These are phyloP conservation scores for Phrynocephalus versicolor DNA, from an alignment of 2,113 vertebrate species.

Conservation along the genomic window DNA sequence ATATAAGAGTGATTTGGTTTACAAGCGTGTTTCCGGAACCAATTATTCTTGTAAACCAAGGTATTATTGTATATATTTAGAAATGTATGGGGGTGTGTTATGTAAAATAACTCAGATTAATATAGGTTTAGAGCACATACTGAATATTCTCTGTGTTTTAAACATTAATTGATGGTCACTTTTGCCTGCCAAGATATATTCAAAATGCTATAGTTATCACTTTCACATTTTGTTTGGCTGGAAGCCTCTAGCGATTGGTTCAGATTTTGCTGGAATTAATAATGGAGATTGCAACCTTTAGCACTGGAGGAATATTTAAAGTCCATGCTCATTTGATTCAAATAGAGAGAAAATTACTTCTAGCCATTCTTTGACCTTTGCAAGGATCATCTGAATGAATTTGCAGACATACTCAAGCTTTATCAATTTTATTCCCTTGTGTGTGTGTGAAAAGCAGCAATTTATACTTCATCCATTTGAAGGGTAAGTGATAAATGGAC, in stretches of 20 bases:
- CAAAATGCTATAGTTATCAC: slow-evolving; percentile 19
- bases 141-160: neutral
- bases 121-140: slow-evolving; percentile 23
- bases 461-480: slow-evolving; percentile 34
- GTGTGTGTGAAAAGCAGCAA: neutral
- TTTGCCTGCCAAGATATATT: slow-evolving; percentile 9
- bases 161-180: slow-evolving; percentile 7
- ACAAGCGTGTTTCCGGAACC: no score
- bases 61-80: no score
- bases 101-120: slow-evolving; percentile 27
- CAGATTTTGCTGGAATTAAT: slow-evolving; percentile 42
- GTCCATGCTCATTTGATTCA: slow-evolving; percentile 49
- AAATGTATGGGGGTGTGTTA: no score
- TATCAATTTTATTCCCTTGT: neutral
- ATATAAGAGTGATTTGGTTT: no score
- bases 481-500: slow-evolving; percentile 25
- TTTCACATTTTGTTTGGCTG: slow-evolving; percentile 45
- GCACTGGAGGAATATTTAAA: slow-evolving; percentile 38
- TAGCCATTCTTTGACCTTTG: slow-evolving; percentile 48
- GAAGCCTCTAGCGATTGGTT: slow-evolving; percentile 38
- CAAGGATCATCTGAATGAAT: slow-evolving; percentile 21
- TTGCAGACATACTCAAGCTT: slow-evolving; percentile 11
- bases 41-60: no score
- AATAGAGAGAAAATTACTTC: slow-evolving; percentile 50
- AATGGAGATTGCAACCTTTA: slow-evolving; percentile 43